Evolutionary conservation across 1,140 invertebrate species (phyloP).

Genomic region (Neodiprion fabricii): DNA sequence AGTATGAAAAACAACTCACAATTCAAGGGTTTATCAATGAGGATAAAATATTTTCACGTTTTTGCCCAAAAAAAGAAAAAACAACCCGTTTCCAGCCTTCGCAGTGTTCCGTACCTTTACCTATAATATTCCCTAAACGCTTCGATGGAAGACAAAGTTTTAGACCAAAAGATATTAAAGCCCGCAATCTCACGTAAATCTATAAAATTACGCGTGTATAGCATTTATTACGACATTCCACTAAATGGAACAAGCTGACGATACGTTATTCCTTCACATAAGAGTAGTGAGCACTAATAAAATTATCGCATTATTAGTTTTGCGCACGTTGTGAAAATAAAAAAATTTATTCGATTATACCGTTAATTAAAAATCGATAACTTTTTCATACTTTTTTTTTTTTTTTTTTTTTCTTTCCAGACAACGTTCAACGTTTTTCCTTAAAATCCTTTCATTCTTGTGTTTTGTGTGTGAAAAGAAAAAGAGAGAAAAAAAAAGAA

Average conservation of each 20-base stretch:
- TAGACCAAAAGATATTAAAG: too few relatives aligned
- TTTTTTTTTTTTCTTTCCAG: conserved; percentile 12
- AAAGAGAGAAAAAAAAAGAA: conserved; percentile 1
- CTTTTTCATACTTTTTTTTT: background rate
- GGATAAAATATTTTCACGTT: background rate
- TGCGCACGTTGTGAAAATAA: too few relatives aligned
- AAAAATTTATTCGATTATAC: background rate
- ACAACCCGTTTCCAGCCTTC: background rate
- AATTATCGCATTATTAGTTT: too few relatives aligned
- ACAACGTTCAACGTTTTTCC: background rate
- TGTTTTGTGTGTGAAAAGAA: background rate
- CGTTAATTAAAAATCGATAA: conserved; percentile 6
- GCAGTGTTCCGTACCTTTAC: background rate
- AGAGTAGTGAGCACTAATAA: too few relatives aligned
- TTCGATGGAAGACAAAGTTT: background rate
- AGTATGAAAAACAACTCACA: background rate
- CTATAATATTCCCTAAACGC: too few relatives aligned
- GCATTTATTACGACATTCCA: background rate
- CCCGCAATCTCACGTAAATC: background rate
- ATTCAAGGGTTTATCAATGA: background rate
- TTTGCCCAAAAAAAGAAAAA: background rate
- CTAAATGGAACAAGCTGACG: background rate
- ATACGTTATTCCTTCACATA: too few relatives aligned
- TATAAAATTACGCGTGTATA: background rate
- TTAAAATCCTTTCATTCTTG: conserved; percentile 11